Base-by-base conservation (phyloP, 1,140 invertebrate genomes). In the Lepidurus arcticus region DNA sequence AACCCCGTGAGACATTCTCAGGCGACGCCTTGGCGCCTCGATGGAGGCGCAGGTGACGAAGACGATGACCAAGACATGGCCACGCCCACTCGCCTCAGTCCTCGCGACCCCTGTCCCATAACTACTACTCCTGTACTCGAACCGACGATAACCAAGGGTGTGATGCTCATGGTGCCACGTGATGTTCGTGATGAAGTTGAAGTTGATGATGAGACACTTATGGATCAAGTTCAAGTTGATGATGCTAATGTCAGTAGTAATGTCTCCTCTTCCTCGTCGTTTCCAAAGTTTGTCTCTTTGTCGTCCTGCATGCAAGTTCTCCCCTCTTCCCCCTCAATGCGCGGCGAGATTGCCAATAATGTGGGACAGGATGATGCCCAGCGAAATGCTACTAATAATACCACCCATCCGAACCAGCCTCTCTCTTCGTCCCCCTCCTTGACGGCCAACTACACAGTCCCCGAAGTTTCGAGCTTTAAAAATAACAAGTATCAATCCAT, bases 81-180 rank as follows among this genome's bases (percentile, higher is more conserved):
- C 74, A 75, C 44, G 42, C 42, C 81, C 80, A 79, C 53, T 65
- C 53, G 45, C 53, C 53, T 65, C 53, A 65, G 74, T 80, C 73
- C n/a, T 47, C 65, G 73, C 81, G 79, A 80, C 80, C 80, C 80
- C 80, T 80, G 74, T 81, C 76, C 80, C 73, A 42, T 44, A 73
- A 80, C 42, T 77, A 82, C 42, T 80, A 74, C 53, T 44, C 42
- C 79, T 77, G 74, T 79, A 42, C 26, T 44, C 77, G 76, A 79
- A 79, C 80, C 80, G 79, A 78, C 80, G 77, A 80, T 79, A 78
- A 73, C 53, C 53, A 65, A 65, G 53, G 53, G 53, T 65, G 53
- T 65, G 53, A 65, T 65, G 53, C 53, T 65, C 53, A 16, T 65
- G 53, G 53, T 65, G 53, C 53, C 53, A 65, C 53, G 53, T 65